Base-by-base conservation (phyloP, 2,888 invertebrate species). In the Cepaea hortensis region DNA sequence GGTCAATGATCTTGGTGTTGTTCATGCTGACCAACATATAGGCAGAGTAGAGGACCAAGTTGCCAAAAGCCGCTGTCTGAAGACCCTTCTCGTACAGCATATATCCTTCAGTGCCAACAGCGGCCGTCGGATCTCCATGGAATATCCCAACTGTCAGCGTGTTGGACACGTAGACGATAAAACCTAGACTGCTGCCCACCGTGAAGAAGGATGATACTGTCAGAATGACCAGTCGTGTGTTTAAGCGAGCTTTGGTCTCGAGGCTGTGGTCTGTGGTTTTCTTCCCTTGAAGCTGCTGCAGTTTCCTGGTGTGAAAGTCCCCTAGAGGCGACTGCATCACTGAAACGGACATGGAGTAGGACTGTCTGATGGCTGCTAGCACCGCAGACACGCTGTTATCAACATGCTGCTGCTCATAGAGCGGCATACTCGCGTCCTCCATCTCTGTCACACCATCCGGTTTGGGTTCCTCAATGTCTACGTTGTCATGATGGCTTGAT, bases 331-430 rank as follows among this genome's bases (percentile, higher is more conserved):
- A 46, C 23, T 81, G 80, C 9, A 20, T 77, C 23, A 84, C 84
- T 3, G 85, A 85, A 62, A 73, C 15, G 20, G 85, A 85, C 81
- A 85, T 73, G 15, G 85, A 85, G 65, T 85, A 85, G 73, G 85
- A 85, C 46, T 81, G 80, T 35, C 61, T 55, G 6, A 85, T 85
- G 50, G 85, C 70, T 20, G 77, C 79, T 9, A 85, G 50, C 35
- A 85, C 79, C 9, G 85, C 55, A 3, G 85, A 85, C 1, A 85
- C 20, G n/a, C 75, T 76, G 48, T 48, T 65, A 18, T 84, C 84
- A 18, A 76, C 46, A 5, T 15, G 15, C 15, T 62, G 62, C 9
- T 75, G 75, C 20, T 84, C 76, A 11, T n/a, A 13, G 6, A 68
- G 15, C 15, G 48, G n/a, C 46, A 18, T n/a, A 15, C 2, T 11